Percentiles rank a stretch among this genome's conserved stretches.
Conservation (phyloP, 1,140 invertebrate species). For the Aphelinus atriplicis region DNA sequence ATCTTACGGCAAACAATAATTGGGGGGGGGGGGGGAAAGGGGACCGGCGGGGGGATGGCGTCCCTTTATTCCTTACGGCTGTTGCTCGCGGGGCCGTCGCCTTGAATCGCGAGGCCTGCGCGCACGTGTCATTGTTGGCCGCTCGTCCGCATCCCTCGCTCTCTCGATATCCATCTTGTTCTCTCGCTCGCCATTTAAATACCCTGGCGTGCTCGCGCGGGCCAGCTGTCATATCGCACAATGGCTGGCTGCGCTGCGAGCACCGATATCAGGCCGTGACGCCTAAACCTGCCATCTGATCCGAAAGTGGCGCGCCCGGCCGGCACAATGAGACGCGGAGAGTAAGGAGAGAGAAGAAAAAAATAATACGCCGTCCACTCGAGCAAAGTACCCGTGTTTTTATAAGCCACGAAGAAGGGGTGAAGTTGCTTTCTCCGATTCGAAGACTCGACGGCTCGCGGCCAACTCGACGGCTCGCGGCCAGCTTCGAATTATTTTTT, state of each 20-base stretch:
- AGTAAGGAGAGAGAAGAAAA: not conserved
- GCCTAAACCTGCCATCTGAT: conserved; percentile 44
- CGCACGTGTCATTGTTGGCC: not conserved
- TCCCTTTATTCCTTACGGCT: no score
- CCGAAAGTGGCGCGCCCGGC: conserved; percentile 37
- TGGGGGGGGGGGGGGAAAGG: no score
- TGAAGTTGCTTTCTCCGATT: no score
- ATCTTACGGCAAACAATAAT: no score
- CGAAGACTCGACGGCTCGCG: no score
- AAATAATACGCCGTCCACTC: not conserved
- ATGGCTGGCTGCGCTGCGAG: not conserved
- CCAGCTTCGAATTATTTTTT: no score
- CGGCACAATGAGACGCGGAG: not conserved
- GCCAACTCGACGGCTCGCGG: no score
- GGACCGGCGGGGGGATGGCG: no score
- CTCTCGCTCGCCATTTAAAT: conserved; percentile 34
- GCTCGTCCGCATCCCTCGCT: not conserved
- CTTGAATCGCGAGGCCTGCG: no score
- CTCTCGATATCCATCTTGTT: conserved; percentile 8
- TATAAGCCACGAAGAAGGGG: no score
- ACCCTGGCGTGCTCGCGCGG: not conserved
- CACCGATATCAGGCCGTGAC: conserved; percentile 8
- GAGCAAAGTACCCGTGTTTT: no score
- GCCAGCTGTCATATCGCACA: conserved; percentile 37
- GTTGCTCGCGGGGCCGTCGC: no score